Evolutionary conservation across 2,797 vertebrate genomes (phyloP).

Genomic region (Cyprinella venusta): DNA sequence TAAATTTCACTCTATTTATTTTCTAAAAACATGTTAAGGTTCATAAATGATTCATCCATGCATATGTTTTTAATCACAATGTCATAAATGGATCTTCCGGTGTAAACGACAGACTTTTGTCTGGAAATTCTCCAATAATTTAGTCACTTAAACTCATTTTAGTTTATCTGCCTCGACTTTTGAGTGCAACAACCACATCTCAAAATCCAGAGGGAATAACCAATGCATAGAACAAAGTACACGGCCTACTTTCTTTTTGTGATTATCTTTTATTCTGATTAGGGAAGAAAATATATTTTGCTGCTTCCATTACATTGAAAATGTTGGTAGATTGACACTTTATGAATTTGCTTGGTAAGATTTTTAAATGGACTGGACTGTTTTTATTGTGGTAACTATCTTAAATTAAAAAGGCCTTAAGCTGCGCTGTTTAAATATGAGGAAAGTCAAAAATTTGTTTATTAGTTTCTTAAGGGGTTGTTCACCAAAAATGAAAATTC

Average conservation of each 20-base stretch:
- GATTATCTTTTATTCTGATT: neutral
- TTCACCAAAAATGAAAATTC: no score
- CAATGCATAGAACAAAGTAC: neutral
- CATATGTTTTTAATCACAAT: neutral
- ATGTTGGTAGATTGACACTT: neutral
- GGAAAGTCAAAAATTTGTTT: neutral
- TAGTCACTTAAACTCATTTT: neutral
- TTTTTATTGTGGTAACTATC: neutral
- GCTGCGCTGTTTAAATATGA: neutral
- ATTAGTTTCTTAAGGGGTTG: neutral
- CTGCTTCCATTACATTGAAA: neutral
- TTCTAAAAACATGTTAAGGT: no score
- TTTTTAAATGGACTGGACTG: neutral
- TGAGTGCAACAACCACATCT: neutral
- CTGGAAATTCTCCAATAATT: neutral
- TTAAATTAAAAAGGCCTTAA: neutral
- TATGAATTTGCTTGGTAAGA: neutral
- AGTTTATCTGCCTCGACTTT: neutral
- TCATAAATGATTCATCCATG: no score
- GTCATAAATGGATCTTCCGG: neutral
- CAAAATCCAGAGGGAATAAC: neutral
- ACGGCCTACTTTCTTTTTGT: neutral
- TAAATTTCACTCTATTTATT: no score
- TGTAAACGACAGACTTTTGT: neutral
- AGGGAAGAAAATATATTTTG: neutral